Base-by-base conservation (phyloP, 2,888 invertebrate species). In the Meteorus cinctellus region DNA sequence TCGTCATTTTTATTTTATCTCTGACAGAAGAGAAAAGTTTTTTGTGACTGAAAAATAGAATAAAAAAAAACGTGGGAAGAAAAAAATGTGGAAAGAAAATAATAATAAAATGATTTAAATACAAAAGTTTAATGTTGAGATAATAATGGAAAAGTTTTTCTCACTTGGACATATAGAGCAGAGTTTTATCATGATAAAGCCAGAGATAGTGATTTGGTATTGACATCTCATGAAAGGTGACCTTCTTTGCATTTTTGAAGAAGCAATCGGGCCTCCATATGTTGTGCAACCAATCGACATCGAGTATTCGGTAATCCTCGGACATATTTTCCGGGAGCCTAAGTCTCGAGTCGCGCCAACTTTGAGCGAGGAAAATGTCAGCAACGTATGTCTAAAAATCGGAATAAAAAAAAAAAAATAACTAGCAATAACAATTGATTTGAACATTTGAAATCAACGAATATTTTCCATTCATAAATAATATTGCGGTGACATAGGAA, bases 231-330 rank as follows among this genome's bases (percentile, higher is more conserved):
- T 97, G 97, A 86, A 97, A 97, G 19, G 96, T 96, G 59, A 94
- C 97, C 87, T 96, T 96, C 90, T 97, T 97, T 24, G 97, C 97
- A 88, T 97, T 97, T 90, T 97, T 97, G 90, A 97, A 97, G 91
- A 97, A 97, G 89, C 96, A 96, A 90, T 97, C 97, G 0, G 97
- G 97, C 76, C 97, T 92, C 97, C 97, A 97, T 87, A 97, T 97
- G 88, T 94, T 93, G 90, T 96, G 96, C 84, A 97, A 91, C 96
- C 96, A 97, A 83, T 96, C 96, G 34, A 96, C 96, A 86, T 97
- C 96, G 72, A 97, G 91, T 86, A 96, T 96, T 80, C 96, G 92
- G 90, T 97, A 97, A 86, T 96, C 96, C 86, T 96, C 96, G 86
- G 96, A 96, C 96, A 97, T 96, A 88, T 97, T 96, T 90, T 96